A percentile compares a stretch with the other conserved stretches of the same genome.
These are phyloP conservation scores for Corythornis cristatus DNA, from an alignment of 2,113 vertebrate genomes.

Conservation along the genomic window DNA sequence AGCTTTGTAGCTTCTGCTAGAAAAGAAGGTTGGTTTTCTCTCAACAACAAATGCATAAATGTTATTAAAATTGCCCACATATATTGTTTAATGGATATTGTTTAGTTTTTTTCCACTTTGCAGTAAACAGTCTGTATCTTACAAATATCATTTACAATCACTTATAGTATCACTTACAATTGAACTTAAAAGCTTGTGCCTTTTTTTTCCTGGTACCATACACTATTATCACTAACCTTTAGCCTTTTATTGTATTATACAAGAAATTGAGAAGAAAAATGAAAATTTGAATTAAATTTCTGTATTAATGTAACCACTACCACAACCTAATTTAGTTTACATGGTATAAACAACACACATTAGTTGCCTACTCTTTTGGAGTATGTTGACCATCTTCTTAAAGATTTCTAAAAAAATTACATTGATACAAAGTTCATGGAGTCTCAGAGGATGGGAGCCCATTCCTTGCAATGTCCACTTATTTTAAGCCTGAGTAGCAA, in stretches of 20 bases:
- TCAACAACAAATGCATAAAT: neutral
- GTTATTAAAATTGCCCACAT: neutral
- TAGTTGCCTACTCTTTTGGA: neutral
- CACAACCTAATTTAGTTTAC: neutral
- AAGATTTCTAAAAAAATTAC: neutral
- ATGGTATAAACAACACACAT: neutral
- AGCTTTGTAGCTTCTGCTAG: neutral
- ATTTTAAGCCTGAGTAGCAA: neutral
- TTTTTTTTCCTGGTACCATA: neutral
- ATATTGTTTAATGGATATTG: neutral
- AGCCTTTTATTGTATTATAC: neutral
- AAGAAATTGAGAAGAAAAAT: neutral
- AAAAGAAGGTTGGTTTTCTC: neutral
- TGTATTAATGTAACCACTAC: neutral
- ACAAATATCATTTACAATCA: neutral
- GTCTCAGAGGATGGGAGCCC: neutral
- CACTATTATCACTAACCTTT: neutral
- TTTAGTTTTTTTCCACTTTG: neutral
- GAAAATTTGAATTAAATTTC: neutral
- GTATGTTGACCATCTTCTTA: neutral
- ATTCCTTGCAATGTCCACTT: neutral
- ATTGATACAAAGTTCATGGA: neutral
- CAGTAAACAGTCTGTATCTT: neutral
- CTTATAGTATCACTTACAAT: neutral
- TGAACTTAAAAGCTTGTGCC: neutral